Evolutionary conservation across 2,113 vertebrate genomes (phyloP).

Genomic region (Salvelinus namaycush): DNA sequence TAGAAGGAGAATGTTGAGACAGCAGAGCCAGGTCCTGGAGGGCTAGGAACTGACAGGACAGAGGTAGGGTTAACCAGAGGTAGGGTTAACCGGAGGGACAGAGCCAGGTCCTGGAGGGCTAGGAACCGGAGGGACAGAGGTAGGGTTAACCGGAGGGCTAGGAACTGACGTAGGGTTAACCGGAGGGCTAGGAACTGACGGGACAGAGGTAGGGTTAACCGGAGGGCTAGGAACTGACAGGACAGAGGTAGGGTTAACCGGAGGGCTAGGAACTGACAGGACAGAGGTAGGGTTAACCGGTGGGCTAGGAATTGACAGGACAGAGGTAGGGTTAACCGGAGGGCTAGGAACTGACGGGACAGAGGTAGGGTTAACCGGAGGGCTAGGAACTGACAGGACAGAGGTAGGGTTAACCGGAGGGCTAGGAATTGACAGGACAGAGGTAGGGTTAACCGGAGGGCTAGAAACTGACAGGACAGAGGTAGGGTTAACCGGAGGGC

Average conservation of each 20-base stretch:
- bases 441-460: too few species aligned
- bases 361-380: too few species aligned
- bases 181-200: conserved; percentile 91
- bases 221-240: conserved; percentile 89
- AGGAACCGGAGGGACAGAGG: conserved; percentile 77
- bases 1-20: conserved; percentile 86
- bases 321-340: too few species aligned
- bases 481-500: too few species aligned
- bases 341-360: too few species aligned
- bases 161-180: conserved; percentile 73
- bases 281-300: conserved; percentile 54
- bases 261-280: conserved; percentile 87
- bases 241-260: conserved; percentile 54
- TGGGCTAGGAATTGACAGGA: conserved; percentile 81
- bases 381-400: too few species aligned
- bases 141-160: conserved; percentile 80
- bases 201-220: conserved; percentile 41
- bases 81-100: too few species aligned
- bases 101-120: conserved; percentile 78
- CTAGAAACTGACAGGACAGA: too few species aligned
- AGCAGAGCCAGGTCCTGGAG: conserved; percentile 93
- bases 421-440: too few species aligned
- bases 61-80: conserved; percentile 68
- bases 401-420: too few species aligned
- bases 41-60: conserved; percentile 84